A percentile compares a stretch with the other conserved stretches of the same genome.
phyloP scores from a whole-genome alignment of 1,140 invertebrate species.

The Thaumetopoea pityocampa region DNA sequence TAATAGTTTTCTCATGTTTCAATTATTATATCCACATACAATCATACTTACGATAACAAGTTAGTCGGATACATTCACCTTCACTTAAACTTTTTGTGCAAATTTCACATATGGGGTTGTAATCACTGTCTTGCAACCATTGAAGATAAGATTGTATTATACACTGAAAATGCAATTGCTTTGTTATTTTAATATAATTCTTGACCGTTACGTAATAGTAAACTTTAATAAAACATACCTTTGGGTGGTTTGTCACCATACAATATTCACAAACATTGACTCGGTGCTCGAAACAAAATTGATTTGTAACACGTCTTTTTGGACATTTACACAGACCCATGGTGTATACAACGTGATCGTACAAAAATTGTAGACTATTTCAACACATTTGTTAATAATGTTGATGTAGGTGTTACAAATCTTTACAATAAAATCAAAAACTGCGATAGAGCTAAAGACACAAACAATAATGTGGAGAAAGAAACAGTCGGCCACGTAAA shows the following conservation, averaged over 20 bases:
- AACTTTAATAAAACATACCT: constrained; percentile 79
- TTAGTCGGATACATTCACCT: constrained; percentile 91
- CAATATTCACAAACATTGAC: constrained; percentile 99
- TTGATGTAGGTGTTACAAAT: no score
- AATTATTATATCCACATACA: not conserved
- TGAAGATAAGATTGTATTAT: constrained; percentile 97
- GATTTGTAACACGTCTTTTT: constrained; percentile 95
- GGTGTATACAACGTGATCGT: constrained; percentile 11
- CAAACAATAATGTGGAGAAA: constrained; percentile 19
- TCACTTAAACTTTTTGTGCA: constrained; percentile 87
- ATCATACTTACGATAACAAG: constrained; percentile 86
- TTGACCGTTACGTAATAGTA: constrained; percentile 9
- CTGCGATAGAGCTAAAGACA: constrained; percentile 10
- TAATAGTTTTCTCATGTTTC: not conserved
- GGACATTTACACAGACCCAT: constrained; percentile 99
- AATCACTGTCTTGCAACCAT: constrained; percentile 98
- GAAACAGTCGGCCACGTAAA: constrained; percentile 50
- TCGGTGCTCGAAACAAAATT: constrained; percentile 98
- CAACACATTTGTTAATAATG: no score
- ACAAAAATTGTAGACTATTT: constrained; percentile 6
- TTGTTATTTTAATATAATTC: no score
- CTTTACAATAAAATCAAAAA: not conserved
- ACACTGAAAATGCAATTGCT: constrained; percentile 84
- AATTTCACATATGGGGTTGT: constrained; percentile 92
- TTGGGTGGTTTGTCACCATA: constrained; percentile 95